Conservation (phyloP, 2,888 invertebrate genomes). For the Bembecia ichneumoniformis region DNA sequence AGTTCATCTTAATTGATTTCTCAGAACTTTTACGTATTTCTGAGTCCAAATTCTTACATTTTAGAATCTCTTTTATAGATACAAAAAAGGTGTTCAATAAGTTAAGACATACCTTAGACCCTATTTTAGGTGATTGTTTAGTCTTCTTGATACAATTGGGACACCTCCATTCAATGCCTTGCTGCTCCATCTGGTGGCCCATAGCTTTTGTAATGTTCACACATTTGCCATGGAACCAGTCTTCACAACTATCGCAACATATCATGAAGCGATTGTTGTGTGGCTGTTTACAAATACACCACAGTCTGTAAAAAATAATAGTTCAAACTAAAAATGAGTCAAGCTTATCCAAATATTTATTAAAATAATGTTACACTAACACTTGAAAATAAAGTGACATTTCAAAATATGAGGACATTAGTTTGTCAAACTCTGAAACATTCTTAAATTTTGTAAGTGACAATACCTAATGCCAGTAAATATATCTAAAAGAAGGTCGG, state of each 20-base stretch:
- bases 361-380: neutral
- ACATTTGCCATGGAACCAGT: conserved; percentile 99
- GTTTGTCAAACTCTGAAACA: neutral
- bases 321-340: neutral
- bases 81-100: too few species aligned
- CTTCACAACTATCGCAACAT: conserved; percentile 95
- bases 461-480: too few species aligned
- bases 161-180: conserved; percentile 91
- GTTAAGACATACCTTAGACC: too few species aligned
- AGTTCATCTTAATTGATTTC: too few species aligned
- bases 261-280: conserved; percentile 98
- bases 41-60: too few species aligned
- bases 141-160: conserved; percentile 82
- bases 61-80: too few species aligned
- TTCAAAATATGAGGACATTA: neutral
- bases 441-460: too few species aligned
- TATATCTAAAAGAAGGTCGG: too few species aligned
- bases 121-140: conserved; percentile 33
- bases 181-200: conserved; percentile 93
- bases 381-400: too few species aligned
- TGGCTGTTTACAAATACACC: conserved; percentile 96
- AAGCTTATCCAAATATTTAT: neutral
- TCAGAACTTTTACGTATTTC: too few species aligned
- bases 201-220: conserved; percentile 92
- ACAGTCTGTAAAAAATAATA: conserved; percentile 71